Evolutionary conservation across 2,797 vertebrate species (phyloP).

Genomic region (Lophius americanus): DNA sequence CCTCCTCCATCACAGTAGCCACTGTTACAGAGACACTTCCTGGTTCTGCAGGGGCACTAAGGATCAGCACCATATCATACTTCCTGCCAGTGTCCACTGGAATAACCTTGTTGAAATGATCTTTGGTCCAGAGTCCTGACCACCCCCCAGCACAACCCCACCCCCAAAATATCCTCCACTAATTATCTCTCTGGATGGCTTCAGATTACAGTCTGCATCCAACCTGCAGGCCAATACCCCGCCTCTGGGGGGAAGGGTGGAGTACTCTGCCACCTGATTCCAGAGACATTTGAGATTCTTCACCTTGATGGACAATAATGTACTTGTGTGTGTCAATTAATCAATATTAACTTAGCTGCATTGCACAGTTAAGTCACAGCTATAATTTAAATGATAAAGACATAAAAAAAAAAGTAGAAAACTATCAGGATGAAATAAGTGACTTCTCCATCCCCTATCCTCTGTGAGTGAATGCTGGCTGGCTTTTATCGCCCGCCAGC

Average conservation of each 20-base stretch:
- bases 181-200: constrained; percentile 41
- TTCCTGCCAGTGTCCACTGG: constrained; percentile 36
- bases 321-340: background rate
- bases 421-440: background rate
- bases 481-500: too few relatives aligned
- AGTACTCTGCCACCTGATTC: constrained; percentile 38
- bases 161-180: constrained; percentile 36
- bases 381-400: too few relatives aligned
- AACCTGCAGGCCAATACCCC: constrained; percentile 11
- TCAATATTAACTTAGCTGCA: background rate
- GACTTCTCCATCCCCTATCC: background rate
- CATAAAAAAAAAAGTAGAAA: background rate
- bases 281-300: constrained; percentile 10
- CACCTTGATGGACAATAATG: background rate
- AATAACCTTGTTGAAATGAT: constrained; percentile 66
- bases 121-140: constrained; percentile 38
- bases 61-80: constrained; percentile 34
- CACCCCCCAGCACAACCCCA: background rate
- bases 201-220: constrained; percentile 54
- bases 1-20: constrained; percentile 44
- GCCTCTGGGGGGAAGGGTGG: constrained; percentile 29
- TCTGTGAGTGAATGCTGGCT: too few relatives aligned
- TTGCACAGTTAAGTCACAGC: too few relatives aligned
- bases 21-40: constrained; percentile 26
- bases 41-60: constrained; percentile 66